Evolutionary conservation across 2,888 invertebrate species (phyloP).

Genomic region (Uropetala carovei): DNA sequence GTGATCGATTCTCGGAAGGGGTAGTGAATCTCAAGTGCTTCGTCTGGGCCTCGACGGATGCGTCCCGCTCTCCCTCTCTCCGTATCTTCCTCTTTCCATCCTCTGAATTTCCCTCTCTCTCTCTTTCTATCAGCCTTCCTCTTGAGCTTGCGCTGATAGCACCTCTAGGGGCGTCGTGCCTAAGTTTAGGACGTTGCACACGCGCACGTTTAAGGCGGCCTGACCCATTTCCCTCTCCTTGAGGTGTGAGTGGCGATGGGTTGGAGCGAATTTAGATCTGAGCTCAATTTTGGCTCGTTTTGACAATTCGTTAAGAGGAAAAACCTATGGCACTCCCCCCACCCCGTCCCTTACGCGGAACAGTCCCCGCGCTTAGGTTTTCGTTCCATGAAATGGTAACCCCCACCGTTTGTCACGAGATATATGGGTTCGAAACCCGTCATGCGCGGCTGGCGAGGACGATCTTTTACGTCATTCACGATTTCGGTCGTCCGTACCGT

Average conservation of each 20-base stretch:
- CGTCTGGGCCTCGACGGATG: no score
- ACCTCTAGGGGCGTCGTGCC: neutral
- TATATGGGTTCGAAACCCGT: no score
- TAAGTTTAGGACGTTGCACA: slow-evolving; percentile 19
- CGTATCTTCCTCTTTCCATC: neutral
- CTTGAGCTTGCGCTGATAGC: neutral
- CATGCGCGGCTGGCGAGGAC: no score
- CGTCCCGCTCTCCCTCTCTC: neutral
- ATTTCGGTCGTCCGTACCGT: no score
- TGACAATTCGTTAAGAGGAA: slow-evolving; percentile 25
- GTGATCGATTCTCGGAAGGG: no score
- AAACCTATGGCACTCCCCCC: neutral
- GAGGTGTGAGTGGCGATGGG: slow-evolving; percentile 14
- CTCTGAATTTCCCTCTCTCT: neutral
- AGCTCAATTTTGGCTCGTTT: slow-evolving; percentile 7
- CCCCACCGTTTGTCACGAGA: no score
- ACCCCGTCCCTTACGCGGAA: neutral
- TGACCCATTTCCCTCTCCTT: neutral
- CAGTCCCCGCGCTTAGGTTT: neutral
- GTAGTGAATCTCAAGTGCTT: no score
- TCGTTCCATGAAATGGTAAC: neutral
- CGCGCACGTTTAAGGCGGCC: slow-evolving; percentile 15
- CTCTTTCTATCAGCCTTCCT: neutral
- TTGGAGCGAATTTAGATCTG: slow-evolving; percentile 21
- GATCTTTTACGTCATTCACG: no score